These are phyloP conservation scores for Drosophila trapezifrons DNA, from an alignment of 1,140 invertebrate species.

Conservation along the genomic window DNA sequence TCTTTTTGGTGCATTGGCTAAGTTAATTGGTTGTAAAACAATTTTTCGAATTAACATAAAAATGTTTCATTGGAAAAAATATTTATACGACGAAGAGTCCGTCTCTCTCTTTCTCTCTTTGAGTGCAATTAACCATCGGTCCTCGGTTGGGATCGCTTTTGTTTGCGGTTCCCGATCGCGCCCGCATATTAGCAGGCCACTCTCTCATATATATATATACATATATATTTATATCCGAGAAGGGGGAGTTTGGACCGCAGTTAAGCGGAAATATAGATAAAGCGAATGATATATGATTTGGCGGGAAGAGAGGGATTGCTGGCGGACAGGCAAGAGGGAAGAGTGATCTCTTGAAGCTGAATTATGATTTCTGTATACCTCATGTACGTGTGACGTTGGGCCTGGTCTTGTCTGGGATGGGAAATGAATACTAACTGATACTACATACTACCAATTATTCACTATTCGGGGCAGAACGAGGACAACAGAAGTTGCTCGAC, in stretches of 20 bases:
- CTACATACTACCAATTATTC: not conserved
- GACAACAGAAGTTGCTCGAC: slow-evolving; percentile 8
- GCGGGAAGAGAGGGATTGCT: not conserved
- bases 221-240: not conserved
- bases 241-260: slow-evolving; percentile 16
- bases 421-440: too few species aligned
- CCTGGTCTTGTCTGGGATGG: too few species aligned
- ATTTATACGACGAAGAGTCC: slow-evolving; percentile 30
- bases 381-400: too few species aligned
- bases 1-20: slow-evolving; percentile 82
- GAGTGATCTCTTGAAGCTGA: too few species aligned
- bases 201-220: not conserved
- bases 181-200: slow-evolving; percentile 52
- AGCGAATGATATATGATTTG: slow-evolving; percentile 23
- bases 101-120: not conserved
- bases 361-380: too few species aligned
- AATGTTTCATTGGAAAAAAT: slow-evolving; percentile 82
- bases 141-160: slow-evolving; percentile 41
- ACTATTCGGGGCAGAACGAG: slow-evolving; percentile 14
- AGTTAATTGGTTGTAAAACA: slow-evolving; percentile 83
- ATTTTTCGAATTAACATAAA: slow-evolving; percentile 83
- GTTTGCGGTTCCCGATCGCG: slow-evolving; percentile 64
- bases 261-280: slow-evolving; percentile 34
- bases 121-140: slow-evolving; percentile 56
- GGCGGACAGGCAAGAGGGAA: not conserved